Evolutionary conservation across 2,888 invertebrate genomes (phyloP).

Genomic region (Orgyia antiqua): DNA sequence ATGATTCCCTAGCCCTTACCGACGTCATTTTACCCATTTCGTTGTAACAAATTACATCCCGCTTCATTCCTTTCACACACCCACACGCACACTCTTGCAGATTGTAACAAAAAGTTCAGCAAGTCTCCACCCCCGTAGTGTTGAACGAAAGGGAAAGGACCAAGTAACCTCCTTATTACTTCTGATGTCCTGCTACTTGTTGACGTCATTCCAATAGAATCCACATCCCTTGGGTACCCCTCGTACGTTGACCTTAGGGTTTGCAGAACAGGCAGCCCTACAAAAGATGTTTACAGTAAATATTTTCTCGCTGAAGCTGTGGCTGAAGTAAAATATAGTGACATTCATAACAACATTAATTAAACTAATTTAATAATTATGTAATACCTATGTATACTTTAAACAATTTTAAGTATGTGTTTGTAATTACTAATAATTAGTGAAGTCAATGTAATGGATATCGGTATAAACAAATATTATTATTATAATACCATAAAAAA

Average conservation of each 20-base stretch:
- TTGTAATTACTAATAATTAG: too few species aligned
- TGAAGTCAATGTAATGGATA: too few species aligned
- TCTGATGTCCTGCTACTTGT: constrained; percentile 74
- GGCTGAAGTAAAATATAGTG: too few species aligned
- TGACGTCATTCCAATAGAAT: constrained; percentile 78
- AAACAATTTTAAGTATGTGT: too few species aligned
- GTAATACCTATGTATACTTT: too few species aligned
- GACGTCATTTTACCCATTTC: constrained; percentile 57
- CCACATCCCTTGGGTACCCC: constrained; percentile 72
- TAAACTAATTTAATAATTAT: too few species aligned
- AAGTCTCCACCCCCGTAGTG: constrained; percentile 20
- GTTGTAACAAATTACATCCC: constrained; percentile 43
- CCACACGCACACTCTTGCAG: too few species aligned
- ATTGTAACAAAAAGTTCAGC: constrained; percentile 1
- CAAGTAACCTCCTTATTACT: constrained; percentile 37
- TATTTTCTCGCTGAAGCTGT: too few species aligned
- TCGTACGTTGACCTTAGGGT: constrained; percentile 41
- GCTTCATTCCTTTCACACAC: constrained; percentile 5
- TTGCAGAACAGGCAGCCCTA: constrained; percentile 15
- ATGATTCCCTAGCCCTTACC: constrained; percentile 38
- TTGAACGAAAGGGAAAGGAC: constrained; percentile 43
- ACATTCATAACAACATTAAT: too few species aligned
- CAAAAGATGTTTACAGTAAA: too few species aligned
- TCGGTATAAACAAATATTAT: too few species aligned
- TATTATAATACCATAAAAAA: too few species aligned